Evolutionary conservation across 2,797 vertebrate species (phyloP).

Genomic region (Cirrhinus molitorella): DNA sequence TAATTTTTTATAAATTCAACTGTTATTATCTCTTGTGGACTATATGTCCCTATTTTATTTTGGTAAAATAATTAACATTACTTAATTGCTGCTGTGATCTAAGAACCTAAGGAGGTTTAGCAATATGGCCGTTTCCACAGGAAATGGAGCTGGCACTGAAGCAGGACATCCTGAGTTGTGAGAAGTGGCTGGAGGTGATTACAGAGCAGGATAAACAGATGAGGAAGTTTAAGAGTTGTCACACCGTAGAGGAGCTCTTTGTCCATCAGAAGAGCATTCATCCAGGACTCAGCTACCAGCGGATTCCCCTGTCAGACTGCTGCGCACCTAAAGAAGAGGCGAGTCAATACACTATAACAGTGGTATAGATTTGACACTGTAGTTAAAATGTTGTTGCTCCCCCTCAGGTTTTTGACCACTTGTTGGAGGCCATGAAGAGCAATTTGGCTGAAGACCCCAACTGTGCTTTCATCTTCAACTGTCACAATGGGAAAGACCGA

Average conservation of each 20-base stretch:
- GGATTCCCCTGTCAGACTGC: slow-evolving; percentile 83
- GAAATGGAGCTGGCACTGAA: slow-evolving; percentile 80
- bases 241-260: slow-evolving; percentile 82
- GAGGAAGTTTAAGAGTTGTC: slow-evolving; percentile 83
- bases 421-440: slow-evolving; percentile 77
- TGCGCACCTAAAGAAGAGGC: slow-evolving; percentile 85
- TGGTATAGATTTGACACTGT: not conserved
- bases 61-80: too few relatives aligned
- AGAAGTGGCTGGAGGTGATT: slow-evolving; percentile 78
- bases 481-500: slow-evolving; percentile 83
- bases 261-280: slow-evolving; percentile 75
- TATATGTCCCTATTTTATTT: too few relatives aligned
- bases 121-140: slow-evolving; percentile 65
- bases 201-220: slow-evolving; percentile 79
- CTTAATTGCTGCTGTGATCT: not conserved
- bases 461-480: slow-evolving; percentile 86
- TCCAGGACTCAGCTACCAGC: slow-evolving; percentile 79
- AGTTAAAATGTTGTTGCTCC: not conserved
- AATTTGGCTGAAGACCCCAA: slow-evolving; percentile 73
- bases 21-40: too few relatives aligned
- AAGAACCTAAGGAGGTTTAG: not conserved
- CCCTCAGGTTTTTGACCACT: slow-evolving; percentile 81
- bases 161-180: slow-evolving; percentile 76
- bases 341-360: slow-evolving; percentile 26
- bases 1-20: too few relatives aligned